phyloP scores from a whole-genome alignment of 2,797 vertebrate genomes.

The Labroides dimidiatus region DNA sequence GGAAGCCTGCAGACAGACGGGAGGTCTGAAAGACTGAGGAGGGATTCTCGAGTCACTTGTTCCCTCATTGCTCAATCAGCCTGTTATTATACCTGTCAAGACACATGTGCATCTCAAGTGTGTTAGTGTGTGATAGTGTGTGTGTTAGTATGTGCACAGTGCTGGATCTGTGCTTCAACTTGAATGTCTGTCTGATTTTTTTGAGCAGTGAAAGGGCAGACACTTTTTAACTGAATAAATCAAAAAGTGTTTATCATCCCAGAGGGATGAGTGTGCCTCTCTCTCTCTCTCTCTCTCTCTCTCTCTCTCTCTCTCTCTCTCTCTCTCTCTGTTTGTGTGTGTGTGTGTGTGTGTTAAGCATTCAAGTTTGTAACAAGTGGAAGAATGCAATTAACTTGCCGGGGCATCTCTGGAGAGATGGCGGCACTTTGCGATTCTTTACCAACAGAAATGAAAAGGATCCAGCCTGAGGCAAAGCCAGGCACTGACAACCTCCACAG shows the following conservation, averaged over 20 bases:
- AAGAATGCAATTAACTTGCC: conserved; percentile 83
- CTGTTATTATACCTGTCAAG: conserved; percentile 73
- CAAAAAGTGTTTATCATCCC: conserved; percentile 66
- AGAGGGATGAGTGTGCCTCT: conserved; percentile 54
- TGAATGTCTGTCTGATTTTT: conserved; percentile 58
- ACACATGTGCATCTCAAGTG: conserved; percentile 62
- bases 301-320: no score
- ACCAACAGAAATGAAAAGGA: conserved; percentile 78
- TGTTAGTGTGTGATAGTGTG: conserved; percentile 5
- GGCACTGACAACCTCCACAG: conserved; percentile 59
- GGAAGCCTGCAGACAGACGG: conserved; percentile 20
- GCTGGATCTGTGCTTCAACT: conserved; percentile 56
- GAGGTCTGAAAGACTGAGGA: no score
- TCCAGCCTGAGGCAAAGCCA: conserved; percentile 73
- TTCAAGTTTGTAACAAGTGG: conserved; percentile 73
- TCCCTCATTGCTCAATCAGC: conserved; percentile 78
- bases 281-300: no score
- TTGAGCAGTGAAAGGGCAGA: no score
- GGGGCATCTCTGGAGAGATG: conserved; percentile 77
- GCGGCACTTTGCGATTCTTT: conserved; percentile 75
- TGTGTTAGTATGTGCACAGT: conserved; percentile 18
- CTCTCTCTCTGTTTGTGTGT: not conserved
- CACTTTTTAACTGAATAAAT: conserved; percentile 74
- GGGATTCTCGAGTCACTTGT: no score
- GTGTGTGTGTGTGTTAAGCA: conserved; percentile 33